Conservation (phyloP, 30 jellyfish, hydroid and myxozoan species). For the Aurelia aurita complex sp. Pacific region DNA sequence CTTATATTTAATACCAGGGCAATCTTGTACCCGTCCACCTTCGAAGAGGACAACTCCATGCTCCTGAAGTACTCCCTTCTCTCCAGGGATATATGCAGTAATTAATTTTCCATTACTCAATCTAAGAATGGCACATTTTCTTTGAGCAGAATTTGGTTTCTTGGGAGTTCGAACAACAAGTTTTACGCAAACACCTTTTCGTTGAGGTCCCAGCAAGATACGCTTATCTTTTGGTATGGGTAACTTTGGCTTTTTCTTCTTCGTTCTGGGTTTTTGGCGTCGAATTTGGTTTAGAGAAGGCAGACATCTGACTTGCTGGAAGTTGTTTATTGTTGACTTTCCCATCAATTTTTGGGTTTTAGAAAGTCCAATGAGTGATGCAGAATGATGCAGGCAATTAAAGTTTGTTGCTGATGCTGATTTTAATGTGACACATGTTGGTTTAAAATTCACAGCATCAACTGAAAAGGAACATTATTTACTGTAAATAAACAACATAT, state of each 20-base stretch:
- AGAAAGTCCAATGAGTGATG: too few species aligned
- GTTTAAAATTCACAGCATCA: too few species aligned
- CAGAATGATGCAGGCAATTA: too few species aligned
- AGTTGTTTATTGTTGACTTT: too few species aligned
- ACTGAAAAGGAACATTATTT: too few species aligned
- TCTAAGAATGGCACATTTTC: conserved; percentile 96
- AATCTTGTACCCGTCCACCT: conserved; percentile 96
- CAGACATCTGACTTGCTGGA: conserved; percentile 30
- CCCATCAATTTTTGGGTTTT: too few species aligned
- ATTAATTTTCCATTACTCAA: conserved; percentile 88
- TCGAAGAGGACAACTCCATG: conserved; percentile 98
- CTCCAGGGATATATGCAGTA: conserved; percentile 99
- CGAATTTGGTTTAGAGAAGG: conserved; percentile 90
- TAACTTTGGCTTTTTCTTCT: conserved; percentile 65
- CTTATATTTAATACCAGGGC: conserved; percentile 96
- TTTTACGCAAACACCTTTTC: conserved; percentile 96
- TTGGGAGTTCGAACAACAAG: conserved; percentile 90
- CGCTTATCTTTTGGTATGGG: conserved; percentile 67
- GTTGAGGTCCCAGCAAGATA: conserved; percentile 89
- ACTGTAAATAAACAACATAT: too few species aligned
- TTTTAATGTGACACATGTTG: too few species aligned
- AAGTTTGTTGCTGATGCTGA: too few species aligned
- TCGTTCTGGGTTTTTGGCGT: conserved; percentile 85
- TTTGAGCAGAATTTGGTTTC: conserved; percentile 98
- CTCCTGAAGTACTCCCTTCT: conserved; percentile 91